Conservation (phyloP, 1,140 invertebrate genomes). For the Diplogasteroides magnus region DNA sequence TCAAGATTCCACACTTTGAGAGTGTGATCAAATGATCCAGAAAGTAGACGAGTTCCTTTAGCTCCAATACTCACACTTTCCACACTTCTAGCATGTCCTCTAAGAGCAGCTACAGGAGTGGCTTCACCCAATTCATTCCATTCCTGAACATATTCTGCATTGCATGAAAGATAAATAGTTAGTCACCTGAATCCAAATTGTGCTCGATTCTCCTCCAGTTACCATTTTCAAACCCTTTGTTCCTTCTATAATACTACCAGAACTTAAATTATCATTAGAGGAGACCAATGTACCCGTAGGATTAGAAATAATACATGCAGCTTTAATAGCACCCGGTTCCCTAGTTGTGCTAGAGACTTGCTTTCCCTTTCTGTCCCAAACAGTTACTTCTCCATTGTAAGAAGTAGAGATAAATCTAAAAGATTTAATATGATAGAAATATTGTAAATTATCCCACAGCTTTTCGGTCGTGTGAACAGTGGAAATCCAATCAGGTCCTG, state of each 20-base stretch:
- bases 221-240: too few relatives aligned
- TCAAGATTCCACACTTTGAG: constrained; percentile 52
- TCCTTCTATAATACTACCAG: too few relatives aligned
- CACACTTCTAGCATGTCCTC: constrained; percentile 47
- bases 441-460: constrained; percentile 27
- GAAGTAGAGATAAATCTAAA: constrained; percentile 47
- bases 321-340: constrained; percentile 4
- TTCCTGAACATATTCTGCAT: too few relatives aligned
- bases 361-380: constrained; percentile 30
- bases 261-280: too few relatives aligned
- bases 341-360: constrained; percentile 1
- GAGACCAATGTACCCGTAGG: background rate
- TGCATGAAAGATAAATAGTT: too few relatives aligned
- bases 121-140: constrained; percentile 4
- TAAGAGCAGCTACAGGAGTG: constrained; percentile 19
- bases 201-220: too few relatives aligned
- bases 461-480: constrained; percentile 27
- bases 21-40: constrained; percentile 46
- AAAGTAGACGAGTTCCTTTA: constrained; percentile 39
- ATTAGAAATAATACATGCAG: constrained; percentile 5
- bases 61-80: constrained; percentile 43
- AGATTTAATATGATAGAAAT: constrained; percentile 15
- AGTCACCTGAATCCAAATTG: too few relatives aligned
- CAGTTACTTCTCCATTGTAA: constrained; percentile 39
- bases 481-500: constrained; percentile 44